Percentiles rank a stretch among this genome's conserved stretches.
Evolutionary conservation across 2,797 vertebrate species (phyloP).

Genomic region (Prionace glauca): DNA sequence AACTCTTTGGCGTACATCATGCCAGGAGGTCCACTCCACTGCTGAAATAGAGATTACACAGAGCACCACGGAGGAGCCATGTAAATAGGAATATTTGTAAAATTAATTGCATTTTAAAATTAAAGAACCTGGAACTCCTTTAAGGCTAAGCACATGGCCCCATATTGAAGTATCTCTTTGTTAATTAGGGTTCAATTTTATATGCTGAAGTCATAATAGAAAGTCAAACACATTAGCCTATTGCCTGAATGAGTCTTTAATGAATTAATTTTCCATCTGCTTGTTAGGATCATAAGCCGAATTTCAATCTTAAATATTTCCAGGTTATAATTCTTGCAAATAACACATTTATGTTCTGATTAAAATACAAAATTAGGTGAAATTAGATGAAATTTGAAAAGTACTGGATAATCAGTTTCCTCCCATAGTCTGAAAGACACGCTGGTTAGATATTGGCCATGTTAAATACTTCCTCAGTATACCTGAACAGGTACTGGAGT

Average conservation of each 20-base stretch:
- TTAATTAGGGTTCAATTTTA: constrained; percentile 33
- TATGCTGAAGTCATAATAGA: neutral
- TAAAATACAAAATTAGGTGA: neutral
- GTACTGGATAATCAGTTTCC: neutral
- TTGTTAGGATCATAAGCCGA: neutral
- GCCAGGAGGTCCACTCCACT: constrained; percentile 14
- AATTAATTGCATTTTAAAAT: constrained; percentile 27
- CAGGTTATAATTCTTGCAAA: neutral
- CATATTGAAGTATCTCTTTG: neutral
- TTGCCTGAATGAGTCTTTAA: constrained; percentile 7
- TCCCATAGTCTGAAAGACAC: too few relatives aligned
- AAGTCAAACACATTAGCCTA: constrained; percentile 7
- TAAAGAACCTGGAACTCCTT: constrained; percentile 13
- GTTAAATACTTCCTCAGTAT: too few relatives aligned
- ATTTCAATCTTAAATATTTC: neutral
- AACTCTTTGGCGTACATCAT: neutral
- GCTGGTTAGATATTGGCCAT: too few relatives aligned
- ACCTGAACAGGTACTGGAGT: too few relatives aligned
- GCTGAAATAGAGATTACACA: neutral
- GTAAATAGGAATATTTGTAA: constrained; percentile 19
- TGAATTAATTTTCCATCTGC: neutral
- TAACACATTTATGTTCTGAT: neutral
- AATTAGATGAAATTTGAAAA: neutral
- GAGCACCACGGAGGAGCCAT: neutral
- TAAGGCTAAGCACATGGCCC: constrained; percentile 22